Conservation (phyloP, 2,888 invertebrate genomes). For the Ophion obscuratus region DNA sequence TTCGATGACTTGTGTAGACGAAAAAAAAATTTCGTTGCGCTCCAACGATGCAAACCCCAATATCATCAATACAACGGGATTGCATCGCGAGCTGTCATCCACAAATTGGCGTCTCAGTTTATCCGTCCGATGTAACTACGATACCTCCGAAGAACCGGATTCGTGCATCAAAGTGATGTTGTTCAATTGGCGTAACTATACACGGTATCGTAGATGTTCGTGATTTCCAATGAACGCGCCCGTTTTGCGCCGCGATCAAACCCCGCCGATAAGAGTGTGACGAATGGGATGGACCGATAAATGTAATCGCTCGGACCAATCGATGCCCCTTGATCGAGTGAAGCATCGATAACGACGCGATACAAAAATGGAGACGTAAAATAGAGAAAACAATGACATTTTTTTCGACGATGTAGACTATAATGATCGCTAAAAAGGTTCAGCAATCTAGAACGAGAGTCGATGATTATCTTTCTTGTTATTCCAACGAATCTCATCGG, state of each 20-base stretch:
- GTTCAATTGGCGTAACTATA: background rate
- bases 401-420: background rate
- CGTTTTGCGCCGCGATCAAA: background rate
- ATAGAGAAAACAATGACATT: background rate
- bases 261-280: background rate
- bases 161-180: background rate
- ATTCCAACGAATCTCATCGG: background rate
- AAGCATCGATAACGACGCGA: background rate
- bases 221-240: constrained; percentile 6
- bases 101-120: background rate
- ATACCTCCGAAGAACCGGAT: background rate
- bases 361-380: background rate
- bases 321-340: background rate
- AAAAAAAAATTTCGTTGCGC: too few species aligned
- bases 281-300: background rate
- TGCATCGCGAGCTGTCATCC: background rate
- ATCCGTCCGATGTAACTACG: background rate
- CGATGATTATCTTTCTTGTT: too few species aligned
- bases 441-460: background rate
- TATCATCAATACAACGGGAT: background rate
- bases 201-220: background rate
- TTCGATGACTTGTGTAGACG: too few species aligned
- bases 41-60: too few species aligned
- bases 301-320: constrained; percentile 43
- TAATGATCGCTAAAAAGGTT: background rate